Base-by-base conservation (phyloP, 2,888 invertebrate species). In the Lottia scabra region DNA sequence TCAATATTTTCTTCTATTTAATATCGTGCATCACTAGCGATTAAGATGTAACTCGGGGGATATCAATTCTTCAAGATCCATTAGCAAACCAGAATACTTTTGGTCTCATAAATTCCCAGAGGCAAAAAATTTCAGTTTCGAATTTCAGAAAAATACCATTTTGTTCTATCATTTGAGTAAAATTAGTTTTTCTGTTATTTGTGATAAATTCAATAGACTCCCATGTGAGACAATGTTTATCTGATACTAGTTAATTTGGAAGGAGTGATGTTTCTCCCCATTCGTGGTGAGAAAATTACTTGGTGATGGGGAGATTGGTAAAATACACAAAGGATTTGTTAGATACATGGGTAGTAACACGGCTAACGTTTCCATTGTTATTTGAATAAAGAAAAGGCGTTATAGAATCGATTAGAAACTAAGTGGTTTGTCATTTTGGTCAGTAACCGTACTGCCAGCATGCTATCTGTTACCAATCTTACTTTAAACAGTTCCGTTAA, bases 261-360 rank as follows among this genome's bases (percentile, higher is more conserved):
- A 56, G 23, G 19, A 19, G 56, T 23, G 19, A 19, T 19, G 19
- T 56, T 23, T 56, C 56, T 56, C 56, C 10, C 19, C n/a, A 19
- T 19, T 23, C 56, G 56, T 56, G 56, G 56, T 56, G 56, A 56
- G 56, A 56, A 56, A 56, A 56, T 56, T 56, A 56, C 56, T 56
- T 56, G 23, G 56, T 19, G 56, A 23, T 23, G 56, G 56, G 56
- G 23, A 56, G 19, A 56, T 56, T 56, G 56, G 56, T 56, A 23
- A 19, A 23, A 23, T 56, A 12, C 56, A 23, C 56, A 19, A 56
- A 23, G 56, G 56, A 23, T 23, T 23, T 23, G 19, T 10, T 23
- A 23, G 56, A 56, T 56, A 56, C 56, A 56, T 56, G 56, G 56
- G 56, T 23, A 23, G 56, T 56, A 23, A 56, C 56, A 56, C 56